Evolutionary conservation across 1,140 invertebrate species (phyloP).

Genomic region (Eupristina koningsbergeri): DNA sequence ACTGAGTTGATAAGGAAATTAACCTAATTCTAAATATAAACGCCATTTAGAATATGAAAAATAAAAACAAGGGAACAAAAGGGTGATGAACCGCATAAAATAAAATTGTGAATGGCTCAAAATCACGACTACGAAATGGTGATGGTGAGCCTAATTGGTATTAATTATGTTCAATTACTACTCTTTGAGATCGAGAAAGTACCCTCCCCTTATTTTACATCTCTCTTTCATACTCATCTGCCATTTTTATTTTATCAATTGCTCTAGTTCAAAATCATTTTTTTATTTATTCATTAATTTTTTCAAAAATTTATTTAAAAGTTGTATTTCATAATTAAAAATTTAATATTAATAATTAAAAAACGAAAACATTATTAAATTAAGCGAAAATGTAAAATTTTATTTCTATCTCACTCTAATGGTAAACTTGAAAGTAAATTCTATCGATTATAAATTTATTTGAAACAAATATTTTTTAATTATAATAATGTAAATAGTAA

Average conservation of each 20-base stretch:
- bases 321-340: too few species aligned
- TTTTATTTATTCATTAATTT: too few species aligned
- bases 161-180: constrained; percentile 68
- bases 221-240: constrained; percentile 50
- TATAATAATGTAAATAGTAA: too few species aligned
- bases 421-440: too few species aligned
- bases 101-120: constrained; percentile 39
- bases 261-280: not conserved
- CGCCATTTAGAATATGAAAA: not conserved
- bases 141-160: constrained; percentile 63
- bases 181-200: not conserved
- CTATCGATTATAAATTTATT: too few species aligned
- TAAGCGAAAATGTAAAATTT: not conserved
- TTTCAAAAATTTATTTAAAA: too few species aligned
- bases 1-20: too few species aligned
- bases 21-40: too few species aligned
- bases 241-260: constrained; percentile 39
- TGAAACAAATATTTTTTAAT: too few species aligned
- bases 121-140: constrained; percentile 62
- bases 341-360: too few species aligned
- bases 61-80: constrained; percentile 23
- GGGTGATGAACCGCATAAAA: constrained; percentile 46
- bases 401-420: not conserved
- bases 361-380: too few species aligned
- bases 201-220: not conserved